Evolutionary conservation across 1,140 invertebrate genomes (phyloP).

Genomic region (Littorina saxatilis): DNA sequence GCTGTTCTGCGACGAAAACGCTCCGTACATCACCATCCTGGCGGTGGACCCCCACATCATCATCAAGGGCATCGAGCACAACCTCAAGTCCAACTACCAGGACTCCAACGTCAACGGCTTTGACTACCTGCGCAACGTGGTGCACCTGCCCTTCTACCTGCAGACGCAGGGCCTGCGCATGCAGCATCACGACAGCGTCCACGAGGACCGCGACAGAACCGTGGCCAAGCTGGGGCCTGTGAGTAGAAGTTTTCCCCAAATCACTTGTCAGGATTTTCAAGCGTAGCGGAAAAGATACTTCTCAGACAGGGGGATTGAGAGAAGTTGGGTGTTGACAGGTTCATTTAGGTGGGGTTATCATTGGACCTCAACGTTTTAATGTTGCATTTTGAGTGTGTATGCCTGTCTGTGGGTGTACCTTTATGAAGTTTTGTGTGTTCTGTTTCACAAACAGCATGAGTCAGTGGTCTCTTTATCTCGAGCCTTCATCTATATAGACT

Average conservation of each 20-base stretch:
- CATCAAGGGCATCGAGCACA: constrained; percentile 96
- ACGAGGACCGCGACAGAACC: constrained; percentile 8
- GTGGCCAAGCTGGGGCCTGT: constrained; percentile 41
- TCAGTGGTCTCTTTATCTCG: too few relatives aligned
- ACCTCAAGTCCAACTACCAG: constrained; percentile 81
- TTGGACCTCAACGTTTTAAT: too few relatives aligned
- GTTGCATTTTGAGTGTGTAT: too few relatives aligned
- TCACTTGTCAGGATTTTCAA: too few relatives aligned
- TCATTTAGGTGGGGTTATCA: too few relatives aligned
- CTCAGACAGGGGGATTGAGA: too few relatives aligned
- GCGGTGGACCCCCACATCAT: constrained; percentile 98
- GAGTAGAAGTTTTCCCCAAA: neutral
- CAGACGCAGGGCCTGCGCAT: constrained; percentile 92
- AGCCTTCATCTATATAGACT: too few relatives aligned
- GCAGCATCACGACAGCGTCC: constrained; percentile 55
- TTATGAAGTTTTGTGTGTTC: too few relatives aligned
- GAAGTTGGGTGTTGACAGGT: too few relatives aligned
- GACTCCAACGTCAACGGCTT: constrained; percentile 87
- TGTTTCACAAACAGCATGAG: too few relatives aligned
- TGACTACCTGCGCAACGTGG: constrained; percentile 96
- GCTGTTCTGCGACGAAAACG: constrained; percentile 92
- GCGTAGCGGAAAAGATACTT: too few relatives aligned
- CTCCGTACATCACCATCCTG: constrained; percentile 94
- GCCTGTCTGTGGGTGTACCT: too few relatives aligned
- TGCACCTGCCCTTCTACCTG: constrained; percentile 97